Conservation (phyloP, 2,888 invertebrate genomes). For the Ormyrus thymus region DNA sequence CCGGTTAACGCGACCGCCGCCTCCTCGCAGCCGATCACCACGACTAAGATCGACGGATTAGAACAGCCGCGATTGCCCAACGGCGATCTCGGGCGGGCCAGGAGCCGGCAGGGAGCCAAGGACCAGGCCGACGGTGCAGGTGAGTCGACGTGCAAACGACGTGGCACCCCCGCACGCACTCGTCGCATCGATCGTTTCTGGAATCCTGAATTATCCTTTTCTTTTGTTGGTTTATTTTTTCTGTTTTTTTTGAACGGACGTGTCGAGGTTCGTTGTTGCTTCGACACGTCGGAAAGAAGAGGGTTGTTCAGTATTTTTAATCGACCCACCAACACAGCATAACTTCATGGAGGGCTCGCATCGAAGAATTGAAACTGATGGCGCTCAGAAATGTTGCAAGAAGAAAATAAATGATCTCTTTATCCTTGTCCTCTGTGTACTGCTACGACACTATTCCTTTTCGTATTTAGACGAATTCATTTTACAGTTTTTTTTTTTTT, state of each 20-base stretch:
- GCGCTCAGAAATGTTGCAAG: slow-evolving; percentile 9
- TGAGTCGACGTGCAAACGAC: slow-evolving; percentile 45
- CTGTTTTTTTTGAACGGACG: no score
- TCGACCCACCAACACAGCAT: slow-evolving; percentile 7
- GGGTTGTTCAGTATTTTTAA: slow-evolving; percentile 4
- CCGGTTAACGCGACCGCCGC: slow-evolving; percentile 15
- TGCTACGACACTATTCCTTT: slow-evolving; percentile 15
- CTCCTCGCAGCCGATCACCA: background rate
- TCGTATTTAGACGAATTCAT: slow-evolving; percentile 10
- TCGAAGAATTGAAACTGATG: slow-evolving; percentile 16
- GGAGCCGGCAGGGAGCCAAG: slow-evolving; percentile 12
- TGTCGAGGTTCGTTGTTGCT: no score
- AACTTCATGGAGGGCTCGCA: slow-evolving; percentile 18
- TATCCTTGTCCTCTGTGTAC: slow-evolving; percentile 3
- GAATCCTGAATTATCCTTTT: slow-evolving; percentile 7
- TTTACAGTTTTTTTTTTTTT: slow-evolving; percentile 16
- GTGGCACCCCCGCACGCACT: slow-evolving; percentile 18
- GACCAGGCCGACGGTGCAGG: slow-evolving; percentile 43
- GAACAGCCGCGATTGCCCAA: slow-evolving; percentile 20
- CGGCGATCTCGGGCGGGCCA: slow-evolving; percentile 26
- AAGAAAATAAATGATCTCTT: slow-evolving; percentile 7
- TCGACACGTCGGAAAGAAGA: background rate
- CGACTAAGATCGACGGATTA: background rate
- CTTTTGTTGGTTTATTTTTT: no score
- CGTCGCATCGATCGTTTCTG: slow-evolving; percentile 25